phyloP scores from a whole-genome alignment of 2,888 invertebrate species.

The Tetragnatha montana region DNA sequence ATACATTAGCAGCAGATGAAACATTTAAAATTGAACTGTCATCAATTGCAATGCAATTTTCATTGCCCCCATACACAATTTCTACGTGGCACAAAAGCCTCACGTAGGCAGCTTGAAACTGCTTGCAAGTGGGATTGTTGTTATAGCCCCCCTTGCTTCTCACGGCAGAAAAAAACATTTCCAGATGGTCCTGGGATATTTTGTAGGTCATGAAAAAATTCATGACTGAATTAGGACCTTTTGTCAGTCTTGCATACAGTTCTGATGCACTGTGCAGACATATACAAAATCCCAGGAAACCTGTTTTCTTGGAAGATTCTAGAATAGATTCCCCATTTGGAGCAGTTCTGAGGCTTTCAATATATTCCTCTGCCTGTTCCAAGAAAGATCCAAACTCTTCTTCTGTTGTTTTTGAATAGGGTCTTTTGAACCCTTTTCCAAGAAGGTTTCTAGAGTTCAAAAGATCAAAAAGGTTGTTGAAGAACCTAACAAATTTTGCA shows the following conservation, averaged over 20 bases:
- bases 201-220: background rate
- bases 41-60: too few relatives aligned
- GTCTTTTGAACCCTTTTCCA: background rate
- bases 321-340: background rate
- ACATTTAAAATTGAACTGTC: too few relatives aligned
- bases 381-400: too few relatives aligned
- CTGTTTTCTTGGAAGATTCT: background rate
- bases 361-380: background rate
- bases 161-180: slow-evolving; percentile 21
- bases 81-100: background rate
- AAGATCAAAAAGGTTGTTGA: slow-evolving; percentile 32
- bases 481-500: slow-evolving; percentile 1
- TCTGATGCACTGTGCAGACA: slow-evolving; percentile 2
- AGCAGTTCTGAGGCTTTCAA: slow-evolving; percentile 1
- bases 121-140: slow-evolving; percentile 27
- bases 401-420: too few relatives aligned
- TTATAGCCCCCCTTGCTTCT: slow-evolving; percentile 16
- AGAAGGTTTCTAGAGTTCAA: slow-evolving; percentile 5
- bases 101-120: slow-evolving; percentile 45
- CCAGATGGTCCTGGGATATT: slow-evolving; percentile 12
- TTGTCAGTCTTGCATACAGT: background rate
- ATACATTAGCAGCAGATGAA: too few relatives aligned
- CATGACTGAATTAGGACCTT: background rate
- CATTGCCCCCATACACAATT: too few relatives aligned
- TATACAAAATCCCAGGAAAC: slow-evolving; percentile 3